A percentile compares a stretch with the other conserved stretches of the same genome.
Evolutionary conservation across 2,888 invertebrate genomes (phyloP).

Genomic region (Eledone cirrhosa): DNA sequence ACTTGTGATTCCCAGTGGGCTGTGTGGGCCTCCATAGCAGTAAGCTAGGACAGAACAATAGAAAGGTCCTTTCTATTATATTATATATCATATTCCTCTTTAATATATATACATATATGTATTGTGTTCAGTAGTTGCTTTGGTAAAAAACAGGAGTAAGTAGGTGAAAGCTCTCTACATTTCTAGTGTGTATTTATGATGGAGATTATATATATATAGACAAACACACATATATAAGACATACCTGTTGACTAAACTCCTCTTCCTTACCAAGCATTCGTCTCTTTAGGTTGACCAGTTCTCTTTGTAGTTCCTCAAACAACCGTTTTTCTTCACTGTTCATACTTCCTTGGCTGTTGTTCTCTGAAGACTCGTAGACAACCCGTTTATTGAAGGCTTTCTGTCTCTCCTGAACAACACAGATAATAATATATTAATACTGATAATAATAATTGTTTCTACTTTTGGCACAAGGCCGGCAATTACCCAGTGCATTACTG

Average conservation of each 20-base stretch:
- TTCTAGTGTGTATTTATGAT: too few species aligned
- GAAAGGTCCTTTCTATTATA: too few species aligned
- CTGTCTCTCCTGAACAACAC: constrained; percentile 42
- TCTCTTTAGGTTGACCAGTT: constrained; percentile 57
- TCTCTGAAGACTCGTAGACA: constrained; percentile 50
- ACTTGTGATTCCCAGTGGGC: constrained; percentile 49
- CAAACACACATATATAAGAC: not conserved
- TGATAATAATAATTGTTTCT: too few species aligned
- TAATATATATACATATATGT: too few species aligned
- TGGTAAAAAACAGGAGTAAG: too few species aligned
- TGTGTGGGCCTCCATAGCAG: constrained; percentile 52
- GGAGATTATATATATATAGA: too few species aligned
- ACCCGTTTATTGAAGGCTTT: constrained; percentile 43
- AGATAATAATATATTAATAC: too few species aligned
- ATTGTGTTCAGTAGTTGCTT: too few species aligned
- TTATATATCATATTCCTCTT: too few species aligned
- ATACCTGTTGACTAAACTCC: constrained; percentile 49
- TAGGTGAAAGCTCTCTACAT: too few species aligned
- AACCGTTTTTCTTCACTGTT: constrained; percentile 61
- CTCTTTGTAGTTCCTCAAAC: constrained; percentile 63
- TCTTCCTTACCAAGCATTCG: constrained; percentile 53
- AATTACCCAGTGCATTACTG: too few species aligned
- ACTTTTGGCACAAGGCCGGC: too few species aligned
- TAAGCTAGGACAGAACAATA: constrained; percentile 38
- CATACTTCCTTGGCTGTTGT: constrained; percentile 53